Evolutionary conservation across 2,797 vertebrate species (phyloP), one percentile per base, ranked within the genome.

Genomic region (Synanceia verrucosa): DNA sequence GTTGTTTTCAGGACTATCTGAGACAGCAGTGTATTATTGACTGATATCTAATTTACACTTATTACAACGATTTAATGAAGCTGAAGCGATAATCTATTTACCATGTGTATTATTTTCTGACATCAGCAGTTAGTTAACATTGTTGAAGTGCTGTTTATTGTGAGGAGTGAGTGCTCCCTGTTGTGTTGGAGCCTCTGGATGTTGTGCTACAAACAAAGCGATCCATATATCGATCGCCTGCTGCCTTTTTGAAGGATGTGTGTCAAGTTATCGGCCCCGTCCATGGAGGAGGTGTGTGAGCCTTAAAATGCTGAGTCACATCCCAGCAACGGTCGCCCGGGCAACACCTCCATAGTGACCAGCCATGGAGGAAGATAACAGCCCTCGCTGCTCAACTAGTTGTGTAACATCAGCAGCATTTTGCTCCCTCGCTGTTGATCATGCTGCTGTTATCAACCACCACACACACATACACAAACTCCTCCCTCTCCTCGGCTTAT

Each of bases 261-360:
- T 78, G 64, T 73, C 71, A 63, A 39, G 56, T 43, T 57, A 13
- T 43, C 14, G 58, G 55, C 19, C 57, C 9, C n/a, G 36, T 70
- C 19, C 50, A 2, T 8, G 74, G 69, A 41, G 37, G 37, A 41
- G 37, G 37, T 9, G 78, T 72, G 76, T 50, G 63, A 82, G 70
- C 9, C 65, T 29, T 69, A 24, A 88, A 89, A 73, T 7, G 91
- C 93, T 89, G 90, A 93, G 81, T 94, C 91, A 93, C 86, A 55
- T 81, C 85, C 53, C 73, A 34, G 84, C 85, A 90, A 88, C 90
- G 9, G 81, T 90, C 70, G 80, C 83, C 86, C 13, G 48, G 86
- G 85, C 82, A 85, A 87, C 89, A 65, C 81, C 82, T 92, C 76
- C 85, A 55, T 75, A 48, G 72, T 78, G 86, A 91, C 79, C 78